Evolutionary conservation across 1,140 invertebrate genomes (phyloP).

Genomic region (Sesamia nonagrioides): DNA sequence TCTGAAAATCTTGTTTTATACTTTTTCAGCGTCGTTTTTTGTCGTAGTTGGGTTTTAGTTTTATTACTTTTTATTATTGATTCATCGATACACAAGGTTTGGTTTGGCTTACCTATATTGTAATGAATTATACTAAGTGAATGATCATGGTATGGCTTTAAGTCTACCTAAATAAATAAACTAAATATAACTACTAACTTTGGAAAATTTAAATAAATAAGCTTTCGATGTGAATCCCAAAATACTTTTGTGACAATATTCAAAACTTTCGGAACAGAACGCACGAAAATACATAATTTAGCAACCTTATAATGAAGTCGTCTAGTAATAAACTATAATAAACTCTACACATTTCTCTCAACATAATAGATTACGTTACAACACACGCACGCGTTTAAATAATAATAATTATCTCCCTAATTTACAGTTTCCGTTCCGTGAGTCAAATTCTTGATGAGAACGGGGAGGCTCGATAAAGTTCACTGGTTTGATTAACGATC

Average conservation of each 20-base stretch:
- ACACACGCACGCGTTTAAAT: slow-evolving; percentile 1
- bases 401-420: slow-evolving; percentile 13
- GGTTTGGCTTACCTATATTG: too few species aligned
- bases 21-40: too few species aligned
- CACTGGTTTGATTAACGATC: slow-evolving; percentile 42
- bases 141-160: too few species aligned
- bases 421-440: slow-evolving; percentile 33
- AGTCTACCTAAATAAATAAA: too few species aligned
- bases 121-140: too few species aligned
- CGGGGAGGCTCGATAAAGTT: slow-evolving; percentile 19
- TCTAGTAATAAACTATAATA: slow-evolving; percentile 31
- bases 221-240: background rate
- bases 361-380: slow-evolving; percentile 11
- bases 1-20: too few species aligned
- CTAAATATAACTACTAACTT: too few species aligned
- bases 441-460: slow-evolving; percentile 41
- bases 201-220: background rate
- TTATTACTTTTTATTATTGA: too few species aligned
- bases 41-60: too few species aligned
- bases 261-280: slow-evolving; percentile 9
- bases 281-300: background rate
- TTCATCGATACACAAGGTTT: too few species aligned
- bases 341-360: slow-evolving; percentile 14
- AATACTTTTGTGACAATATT: background rate
- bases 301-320: background rate